Conservation (phyloP, 2,797 vertebrate genomes). For the Cynodonichthys magdalenae region DNA sequence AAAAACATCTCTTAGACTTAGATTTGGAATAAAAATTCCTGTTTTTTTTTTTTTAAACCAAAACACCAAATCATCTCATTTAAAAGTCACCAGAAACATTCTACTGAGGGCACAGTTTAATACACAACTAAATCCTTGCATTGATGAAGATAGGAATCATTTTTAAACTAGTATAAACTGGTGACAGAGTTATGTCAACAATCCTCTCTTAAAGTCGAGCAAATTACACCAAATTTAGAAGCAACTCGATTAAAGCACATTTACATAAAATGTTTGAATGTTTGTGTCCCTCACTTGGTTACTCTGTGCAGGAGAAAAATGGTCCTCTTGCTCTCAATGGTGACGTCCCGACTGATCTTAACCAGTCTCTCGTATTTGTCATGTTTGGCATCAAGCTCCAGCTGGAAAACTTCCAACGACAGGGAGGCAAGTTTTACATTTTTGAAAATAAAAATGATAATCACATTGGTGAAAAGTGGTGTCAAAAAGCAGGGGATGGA, state of each 20-base stretch:
- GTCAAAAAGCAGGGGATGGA: not conserved
- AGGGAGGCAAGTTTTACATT: not conserved
- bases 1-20: too few relatives aligned
- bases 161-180: too few relatives aligned
- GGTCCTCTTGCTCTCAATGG: conserved; percentile 96
- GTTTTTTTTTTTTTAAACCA: too few relatives aligned
- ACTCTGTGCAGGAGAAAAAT: conserved; percentile 97
- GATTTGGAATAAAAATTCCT: too few relatives aligned
- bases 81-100: too few relatives aligned
- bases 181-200: too few relatives aligned
- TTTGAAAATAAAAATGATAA: not conserved
- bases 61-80: too few relatives aligned
- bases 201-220: too few relatives aligned
- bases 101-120: too few relatives aligned
- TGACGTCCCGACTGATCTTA: conserved; percentile 95
- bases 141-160: too few relatives aligned
- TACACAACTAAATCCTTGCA: too few relatives aligned
- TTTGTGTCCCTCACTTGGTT: conserved; percentile 81
- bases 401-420: conserved; percentile 86
- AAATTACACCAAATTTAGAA: too few relatives aligned
- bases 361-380: conserved; percentile 96
- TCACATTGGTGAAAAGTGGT: not conserved
- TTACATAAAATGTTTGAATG: not conserved
- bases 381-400: conserved; percentile 93
- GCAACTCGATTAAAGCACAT: not conserved